These are phyloP conservation scores for Muscidifurax raptorellus DNA, from an alignment of 1,140 invertebrate genomes.

Conservation along the genomic window DNA sequence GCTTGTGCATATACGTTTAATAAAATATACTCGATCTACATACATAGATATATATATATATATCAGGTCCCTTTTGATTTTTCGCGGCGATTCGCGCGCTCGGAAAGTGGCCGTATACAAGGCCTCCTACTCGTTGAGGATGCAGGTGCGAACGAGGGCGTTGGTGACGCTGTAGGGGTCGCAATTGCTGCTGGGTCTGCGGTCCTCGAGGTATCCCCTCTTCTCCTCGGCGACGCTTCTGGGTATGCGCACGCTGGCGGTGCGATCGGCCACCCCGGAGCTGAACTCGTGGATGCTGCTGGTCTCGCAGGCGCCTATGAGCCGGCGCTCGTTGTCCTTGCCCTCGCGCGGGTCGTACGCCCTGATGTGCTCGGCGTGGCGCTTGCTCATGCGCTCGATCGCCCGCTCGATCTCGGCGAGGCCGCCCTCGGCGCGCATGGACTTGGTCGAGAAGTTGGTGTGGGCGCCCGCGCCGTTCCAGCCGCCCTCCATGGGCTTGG, in stretches of 20 bases:
- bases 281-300: conserved; percentile 90
- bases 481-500: conserved; percentile 89
- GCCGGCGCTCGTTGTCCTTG: conserved; percentile 88
- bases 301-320: conserved; percentile 91
- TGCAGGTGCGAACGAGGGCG: conserved; percentile 84
- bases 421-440: conserved; percentile 90
- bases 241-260: conserved; percentile 89
- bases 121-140: conserved; percentile 82
- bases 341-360: conserved; percentile 91
- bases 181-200: conserved; percentile 94
- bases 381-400: conserved; percentile 87
- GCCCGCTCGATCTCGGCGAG: conserved; percentile 85
- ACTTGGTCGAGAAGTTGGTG: conserved; percentile 92
- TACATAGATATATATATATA: not conserved
- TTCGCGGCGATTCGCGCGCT: too few species aligned
- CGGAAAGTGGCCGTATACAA: too few species aligned
- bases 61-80: conserved; percentile 39
- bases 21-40: conserved; percentile 8
- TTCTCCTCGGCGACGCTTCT: conserved; percentile 89
- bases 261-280: conserved; percentile 87
- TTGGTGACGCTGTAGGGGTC: conserved; percentile 90
- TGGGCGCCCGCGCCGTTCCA: conserved; percentile 96
- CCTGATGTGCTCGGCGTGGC: conserved; percentile 91
- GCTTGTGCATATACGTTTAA: not conserved
- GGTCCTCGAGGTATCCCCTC: conserved; percentile 94